Base-by-base conservation (phyloP, 2,113 vertebrate genomes). In the Oryzias curvinotus region DNA sequence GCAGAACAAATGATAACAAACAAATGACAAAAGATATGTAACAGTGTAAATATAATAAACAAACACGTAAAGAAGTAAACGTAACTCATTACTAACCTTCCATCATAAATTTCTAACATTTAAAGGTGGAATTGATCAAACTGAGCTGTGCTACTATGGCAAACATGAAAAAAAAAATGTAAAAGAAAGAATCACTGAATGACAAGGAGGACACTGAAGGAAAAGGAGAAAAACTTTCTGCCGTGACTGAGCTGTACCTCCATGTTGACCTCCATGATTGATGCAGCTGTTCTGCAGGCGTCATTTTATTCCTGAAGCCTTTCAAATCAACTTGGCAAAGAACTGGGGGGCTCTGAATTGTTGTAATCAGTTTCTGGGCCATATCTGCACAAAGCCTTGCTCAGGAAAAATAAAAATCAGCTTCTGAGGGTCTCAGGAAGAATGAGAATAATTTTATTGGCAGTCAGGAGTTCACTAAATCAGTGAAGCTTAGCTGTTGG, bases 361-460 rank as follows among this genome's bases (percentile, higher is more conserved):
- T 55, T 45, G 44, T 68, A 78, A 81, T 82, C 74, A 80, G 52
- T 62, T 73, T 72, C 45, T 57, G 1, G 3, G 63, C 73, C 55
- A 41, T 69, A 12, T 72, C 55, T 50, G 23, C 51, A 75, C 42
- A 44, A 36, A 30, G 50, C 28, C 60, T 73, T 70, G 71, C 64
- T 58, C 57, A n/a, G 41, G 67, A 70, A 75, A 82, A 62, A 50
- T 57, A 66, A 72, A 10, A 52, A 45, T 43, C 62, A 52, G 69
- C 17, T 14, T 52, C 50, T 49, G 49, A 44, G 45, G 51, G 18
- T 18, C 52, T 55, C 54, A 57, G 41, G 42, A 36, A 54, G 46
- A 25, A 52, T 41, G 42, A 61, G 53, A 26, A 54, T 71, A 36
- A 36, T 36, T 36, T 78, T 67, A 75, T 68, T 79, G 57, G 53